Conservation (phyloP, 2,113 vertebrate species). For the Hemibagrus wyckioides region DNA sequence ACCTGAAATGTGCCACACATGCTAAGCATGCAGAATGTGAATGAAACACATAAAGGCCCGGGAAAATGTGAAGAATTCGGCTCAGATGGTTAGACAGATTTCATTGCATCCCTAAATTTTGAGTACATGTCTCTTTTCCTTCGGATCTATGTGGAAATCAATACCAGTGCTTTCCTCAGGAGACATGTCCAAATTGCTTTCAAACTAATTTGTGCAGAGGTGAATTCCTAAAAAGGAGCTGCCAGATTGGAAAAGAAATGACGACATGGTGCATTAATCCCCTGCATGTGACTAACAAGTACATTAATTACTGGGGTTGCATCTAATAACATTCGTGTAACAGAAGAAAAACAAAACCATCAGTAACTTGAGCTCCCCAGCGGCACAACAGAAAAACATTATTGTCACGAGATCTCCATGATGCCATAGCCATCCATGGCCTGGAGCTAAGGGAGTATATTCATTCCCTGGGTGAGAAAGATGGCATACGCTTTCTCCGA, state of each 20-base stretch:
- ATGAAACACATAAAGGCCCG: constrained; percentile 29
- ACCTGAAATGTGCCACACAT: constrained; percentile 9
- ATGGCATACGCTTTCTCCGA: neutral
- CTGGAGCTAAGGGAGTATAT: neutral
- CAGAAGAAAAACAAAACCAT: constrained; percentile 4
- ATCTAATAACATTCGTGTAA: neutral
- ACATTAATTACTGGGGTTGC: neutral
- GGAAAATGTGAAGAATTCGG: constrained; percentile 55
- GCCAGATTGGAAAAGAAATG: neutral
- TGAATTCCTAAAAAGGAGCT: constrained; percentile 63
- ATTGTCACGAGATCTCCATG: neutral
- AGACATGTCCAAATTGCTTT: constrained; percentile 76
- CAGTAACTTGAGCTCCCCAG: neutral
- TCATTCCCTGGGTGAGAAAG: neutral
- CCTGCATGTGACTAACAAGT: neutral
- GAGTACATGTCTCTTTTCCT: constrained; percentile 71
- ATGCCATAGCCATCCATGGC: neutral
- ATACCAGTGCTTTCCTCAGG: constrained; percentile 69
- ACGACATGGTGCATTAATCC: constrained; percentile 61
- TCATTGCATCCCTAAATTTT: constrained; percentile 58
- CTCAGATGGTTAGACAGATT: constrained; percentile 74
- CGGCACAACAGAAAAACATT: neutral
- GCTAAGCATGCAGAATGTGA: constrained; percentile 28
- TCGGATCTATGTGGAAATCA: constrained; percentile 70
- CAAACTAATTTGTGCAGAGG: constrained; percentile 69